These are phyloP conservation scores for Apamea monoglypha DNA, from an alignment of 2,888 invertebrate genomes.

Conservation along the genomic window DNA sequence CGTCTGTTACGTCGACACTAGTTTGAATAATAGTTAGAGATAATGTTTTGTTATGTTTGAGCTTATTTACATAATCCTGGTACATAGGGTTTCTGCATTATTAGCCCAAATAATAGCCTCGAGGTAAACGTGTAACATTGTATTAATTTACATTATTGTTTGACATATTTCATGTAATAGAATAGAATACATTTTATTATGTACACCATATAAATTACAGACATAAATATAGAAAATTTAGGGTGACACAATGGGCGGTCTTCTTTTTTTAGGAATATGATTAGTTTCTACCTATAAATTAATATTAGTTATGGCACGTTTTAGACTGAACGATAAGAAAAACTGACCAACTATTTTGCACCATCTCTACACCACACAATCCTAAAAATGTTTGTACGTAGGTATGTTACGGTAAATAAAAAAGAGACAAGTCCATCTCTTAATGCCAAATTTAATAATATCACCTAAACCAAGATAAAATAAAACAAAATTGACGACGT, in stretches of 20 bases:
- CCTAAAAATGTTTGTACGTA: background rate
- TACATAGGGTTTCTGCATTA: conserved; percentile 25
- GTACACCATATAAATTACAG: background rate
- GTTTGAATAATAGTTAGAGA: conserved; percentile 37
- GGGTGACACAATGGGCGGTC: too few relatives aligned
- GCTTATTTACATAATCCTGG: conserved; percentile 25
- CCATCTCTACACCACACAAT: background rate
- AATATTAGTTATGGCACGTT: background rate
- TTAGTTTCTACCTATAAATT: too few relatives aligned
- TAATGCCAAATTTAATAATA: background rate
- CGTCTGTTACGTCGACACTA: conserved; percentile 18
- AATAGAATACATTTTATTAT: background rate
- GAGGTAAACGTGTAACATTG: conserved; percentile 5
- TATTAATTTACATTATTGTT: conserved; percentile 23
- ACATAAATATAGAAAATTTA: too few relatives aligned
- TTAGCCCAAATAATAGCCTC: conserved; percentile 20
- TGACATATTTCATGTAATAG: background rate
- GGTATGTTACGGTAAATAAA: background rate
- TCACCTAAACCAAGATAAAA: background rate
- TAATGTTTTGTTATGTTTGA: conserved; percentile 30
- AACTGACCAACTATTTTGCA: background rate
- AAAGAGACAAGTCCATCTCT: background rate
- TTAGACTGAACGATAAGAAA: background rate
- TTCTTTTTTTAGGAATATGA: too few relatives aligned
- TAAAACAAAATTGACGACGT: background rate